Conservation (phyloP, 2,113 vertebrate genomes). For the Chauna torquata region DNA sequence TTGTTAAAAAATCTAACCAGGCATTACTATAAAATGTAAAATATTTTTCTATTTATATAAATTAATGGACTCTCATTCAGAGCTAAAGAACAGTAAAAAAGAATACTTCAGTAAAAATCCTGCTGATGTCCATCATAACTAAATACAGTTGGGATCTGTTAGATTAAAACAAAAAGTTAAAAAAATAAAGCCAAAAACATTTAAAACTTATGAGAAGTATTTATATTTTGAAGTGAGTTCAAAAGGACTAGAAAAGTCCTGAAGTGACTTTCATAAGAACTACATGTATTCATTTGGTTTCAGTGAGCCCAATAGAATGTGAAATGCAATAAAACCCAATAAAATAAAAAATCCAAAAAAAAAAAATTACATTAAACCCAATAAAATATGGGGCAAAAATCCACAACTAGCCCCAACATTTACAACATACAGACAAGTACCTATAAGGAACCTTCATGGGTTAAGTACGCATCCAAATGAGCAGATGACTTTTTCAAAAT, state of each 20-base stretch:
- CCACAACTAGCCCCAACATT: background rate
- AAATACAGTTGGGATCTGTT: background rate
- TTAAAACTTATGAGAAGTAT: background rate
- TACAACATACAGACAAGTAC: background rate
- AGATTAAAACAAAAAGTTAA: background rate
- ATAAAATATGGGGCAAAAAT: fast-evolving
- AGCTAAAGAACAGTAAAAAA: background rate
- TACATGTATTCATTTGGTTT: background rate
- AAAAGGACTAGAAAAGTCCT: background rate
- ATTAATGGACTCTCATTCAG: background rate
- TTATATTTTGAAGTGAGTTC: background rate
- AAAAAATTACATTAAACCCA: too few relatives aligned
- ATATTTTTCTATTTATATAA: background rate
- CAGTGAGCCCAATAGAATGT: background rate
- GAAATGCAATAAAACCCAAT: background rate
- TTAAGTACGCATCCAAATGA: background rate
- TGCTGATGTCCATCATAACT: background rate
- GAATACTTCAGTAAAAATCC: background rate
- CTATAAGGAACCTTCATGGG: background rate
- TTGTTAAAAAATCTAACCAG: background rate
- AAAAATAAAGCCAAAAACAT: background rate
- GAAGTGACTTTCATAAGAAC: background rate
- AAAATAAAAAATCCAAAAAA: background rate
- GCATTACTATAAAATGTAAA: background rate
- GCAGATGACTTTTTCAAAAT: background rate